Conservation (phyloP, 2,113 vertebrate species). For the Oostethus manadensis region DNA sequence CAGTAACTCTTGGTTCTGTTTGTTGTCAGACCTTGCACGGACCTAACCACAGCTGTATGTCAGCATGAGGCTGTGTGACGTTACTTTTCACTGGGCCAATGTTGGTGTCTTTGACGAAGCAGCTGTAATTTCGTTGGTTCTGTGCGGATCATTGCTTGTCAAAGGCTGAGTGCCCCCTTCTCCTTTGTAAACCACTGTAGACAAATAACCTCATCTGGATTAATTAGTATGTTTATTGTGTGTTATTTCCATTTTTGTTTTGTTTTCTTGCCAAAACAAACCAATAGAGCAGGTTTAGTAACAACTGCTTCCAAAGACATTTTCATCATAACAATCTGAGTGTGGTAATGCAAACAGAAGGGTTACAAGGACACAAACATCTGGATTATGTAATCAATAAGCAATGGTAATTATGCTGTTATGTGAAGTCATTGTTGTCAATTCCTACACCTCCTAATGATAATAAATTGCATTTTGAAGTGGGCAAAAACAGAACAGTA, state of each 20-base stretch:
- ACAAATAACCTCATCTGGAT: background rate
- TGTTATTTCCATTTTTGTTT: background rate
- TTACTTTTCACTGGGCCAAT: constrained; percentile 38
- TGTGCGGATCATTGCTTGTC: constrained; percentile 32
- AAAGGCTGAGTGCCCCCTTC: constrained; percentile 3
- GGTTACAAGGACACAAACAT: too few relatives aligned
- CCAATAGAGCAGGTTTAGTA: background rate
- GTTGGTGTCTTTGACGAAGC: constrained; percentile 30
- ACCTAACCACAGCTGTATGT: constrained; percentile 28
- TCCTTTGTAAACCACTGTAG: constrained; percentile 4
- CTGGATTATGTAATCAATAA: background rate
- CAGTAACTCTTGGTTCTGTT: constrained; percentile 27
- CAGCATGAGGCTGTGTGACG: constrained; percentile 18
- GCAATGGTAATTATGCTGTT: too few relatives aligned
- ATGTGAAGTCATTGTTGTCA: too few relatives aligned
- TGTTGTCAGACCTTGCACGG: constrained; percentile 38
- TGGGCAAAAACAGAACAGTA: too few relatives aligned
- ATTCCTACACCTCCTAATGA: too few relatives aligned
- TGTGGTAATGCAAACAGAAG: too few relatives aligned
- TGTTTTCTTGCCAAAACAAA: constrained; percentile 1
- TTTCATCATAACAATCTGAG: too few relatives aligned
- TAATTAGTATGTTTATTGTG: background rate
- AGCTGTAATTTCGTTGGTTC: constrained; percentile 25
- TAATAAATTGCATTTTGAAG: too few relatives aligned
- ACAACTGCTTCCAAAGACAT: background rate